Percentiles rank a stretch among this genome's conserved stretches.
Evolutionary conservation across 2,888 invertebrate species (phyloP).

Genomic region (Drosophila putrida): DNA sequence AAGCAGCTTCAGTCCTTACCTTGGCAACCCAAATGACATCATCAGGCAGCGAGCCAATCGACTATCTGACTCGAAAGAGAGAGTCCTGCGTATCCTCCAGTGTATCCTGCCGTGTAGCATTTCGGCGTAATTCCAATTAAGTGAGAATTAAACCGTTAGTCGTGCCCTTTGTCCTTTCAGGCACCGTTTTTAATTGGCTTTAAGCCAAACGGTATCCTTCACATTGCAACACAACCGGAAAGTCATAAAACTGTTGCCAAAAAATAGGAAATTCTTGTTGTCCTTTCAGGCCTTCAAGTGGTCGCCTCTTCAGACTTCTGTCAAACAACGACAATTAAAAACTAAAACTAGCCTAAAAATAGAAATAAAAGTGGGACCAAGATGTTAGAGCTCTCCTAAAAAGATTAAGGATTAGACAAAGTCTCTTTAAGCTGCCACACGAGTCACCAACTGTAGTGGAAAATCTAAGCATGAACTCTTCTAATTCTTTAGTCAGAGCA

Average conservation of each 20-base stretch:
- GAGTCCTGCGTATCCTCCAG: background rate
- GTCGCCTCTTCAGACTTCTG: constrained; percentile 34
- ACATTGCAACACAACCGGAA: constrained; percentile 22
- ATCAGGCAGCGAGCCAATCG: constrained; percentile 36
- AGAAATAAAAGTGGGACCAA: background rate
- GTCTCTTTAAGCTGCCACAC: background rate
- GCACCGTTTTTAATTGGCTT: constrained; percentile 67
- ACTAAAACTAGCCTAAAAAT: constrained; percentile 8
- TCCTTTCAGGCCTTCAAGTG: constrained; percentile 35
- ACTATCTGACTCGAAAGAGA: constrained; percentile 27
- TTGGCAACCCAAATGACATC: constrained; percentile 61
- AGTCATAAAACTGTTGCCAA: constrained; percentile 39
- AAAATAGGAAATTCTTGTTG: background rate
- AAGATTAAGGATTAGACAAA: constrained; percentile 5
- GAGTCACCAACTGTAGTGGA: constrained; percentile 1
- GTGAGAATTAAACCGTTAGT: constrained; percentile 75
- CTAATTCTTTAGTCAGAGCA: background rate
- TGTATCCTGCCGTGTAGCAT: constrained; percentile 16
- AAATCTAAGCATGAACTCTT: background rate
- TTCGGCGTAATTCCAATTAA: constrained; percentile 75
- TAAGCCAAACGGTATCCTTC: constrained; percentile 52
- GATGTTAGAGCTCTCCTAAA: background rate
- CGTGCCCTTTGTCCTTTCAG: constrained; percentile 49
- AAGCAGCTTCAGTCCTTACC: constrained; percentile 20
- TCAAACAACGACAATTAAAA: constrained; percentile 56